A percentile compares a stretch with the other conserved stretches of the same genome.
phyloP scores from a whole-genome alignment of 1,140 invertebrate species.

The Aphis gossypii region DNA sequence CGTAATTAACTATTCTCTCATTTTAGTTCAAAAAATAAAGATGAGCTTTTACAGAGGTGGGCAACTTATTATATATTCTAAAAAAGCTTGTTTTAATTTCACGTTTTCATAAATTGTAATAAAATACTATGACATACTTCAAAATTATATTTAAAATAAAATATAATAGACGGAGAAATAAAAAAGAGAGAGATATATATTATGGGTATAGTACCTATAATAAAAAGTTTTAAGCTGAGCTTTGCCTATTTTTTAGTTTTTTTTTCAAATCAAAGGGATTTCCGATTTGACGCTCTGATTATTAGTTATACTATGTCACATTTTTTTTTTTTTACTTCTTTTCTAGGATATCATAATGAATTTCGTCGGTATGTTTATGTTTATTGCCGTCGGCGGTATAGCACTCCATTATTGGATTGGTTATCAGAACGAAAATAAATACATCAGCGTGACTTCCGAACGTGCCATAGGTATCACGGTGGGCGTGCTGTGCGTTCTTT shows the following conservation, averaged over 20 bases:
- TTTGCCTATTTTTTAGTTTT: not conserved
- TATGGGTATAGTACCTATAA: not conserved
- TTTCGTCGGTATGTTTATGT: conserved; percentile 81
- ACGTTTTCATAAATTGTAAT: not conserved
- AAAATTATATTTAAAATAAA: not conserved
- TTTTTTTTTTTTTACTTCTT: not conserved
- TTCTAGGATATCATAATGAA: conserved; percentile 86
- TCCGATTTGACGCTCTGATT: not conserved
- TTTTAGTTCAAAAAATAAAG: not conserved
- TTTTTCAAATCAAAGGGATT: not conserved
- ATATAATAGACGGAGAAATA: not conserved
- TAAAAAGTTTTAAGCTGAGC: not conserved
- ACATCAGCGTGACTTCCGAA: conserved; percentile 72
- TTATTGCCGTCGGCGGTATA: conserved; percentile 81
- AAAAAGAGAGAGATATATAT: not conserved
- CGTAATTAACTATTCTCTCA: not conserved
- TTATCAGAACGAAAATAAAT: conserved; percentile 79
- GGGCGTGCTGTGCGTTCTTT: conserved; percentile 78
- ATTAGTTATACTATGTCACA: not conserved
- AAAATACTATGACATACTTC: not conserved
- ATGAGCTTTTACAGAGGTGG: not conserved
- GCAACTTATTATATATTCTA: not conserved
- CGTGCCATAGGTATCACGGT: conserved; percentile 80
- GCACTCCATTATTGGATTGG: conserved; percentile 87
- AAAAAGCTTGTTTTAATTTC: not conserved